These are phyloP conservation scores for Drymonia ruficornis DNA, from an alignment of 2,888 invertebrate species.

Conservation along the genomic window DNA sequence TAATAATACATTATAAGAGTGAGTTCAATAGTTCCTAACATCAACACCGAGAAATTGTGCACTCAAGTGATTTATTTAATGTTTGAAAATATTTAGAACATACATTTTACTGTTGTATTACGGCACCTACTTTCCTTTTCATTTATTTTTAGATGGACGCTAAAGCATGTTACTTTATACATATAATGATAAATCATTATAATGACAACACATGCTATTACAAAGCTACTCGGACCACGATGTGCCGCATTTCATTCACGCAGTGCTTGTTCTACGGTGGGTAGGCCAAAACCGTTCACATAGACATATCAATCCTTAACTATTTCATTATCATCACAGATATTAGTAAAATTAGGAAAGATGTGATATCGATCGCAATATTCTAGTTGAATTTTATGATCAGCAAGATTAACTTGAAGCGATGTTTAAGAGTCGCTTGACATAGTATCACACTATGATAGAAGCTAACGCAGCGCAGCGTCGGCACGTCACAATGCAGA, in stretches of 20 bases:
- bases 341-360: constrained; percentile 73
- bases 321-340: constrained; percentile 79
- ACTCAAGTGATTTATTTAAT: constrained; percentile 30
- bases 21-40: constrained; percentile 32
- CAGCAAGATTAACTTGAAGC: constrained; percentile 56
- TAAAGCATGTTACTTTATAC: too few species aligned
- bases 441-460: constrained; percentile 51
- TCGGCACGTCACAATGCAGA: constrained; percentile 42
- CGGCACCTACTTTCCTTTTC: neutral
- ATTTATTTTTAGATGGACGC: constrained; percentile 29
- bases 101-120: constrained; percentile 8
- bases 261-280: constrained; percentile 62
- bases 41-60: constrained; percentile 40
- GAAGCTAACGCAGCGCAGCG: constrained; percentile 37
- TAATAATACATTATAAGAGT: constrained; percentile 22
- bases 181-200: too few species aligned
- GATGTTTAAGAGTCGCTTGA: constrained; percentile 44
- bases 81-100: constrained; percentile 15
- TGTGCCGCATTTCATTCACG: constrained; percentile 39
- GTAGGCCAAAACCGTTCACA: constrained; percentile 66
- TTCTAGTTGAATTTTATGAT: constrained; percentile 51
- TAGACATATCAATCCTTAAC: constrained; percentile 59
- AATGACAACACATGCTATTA: constrained; percentile 40
- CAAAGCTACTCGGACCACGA: constrained; percentile 45
- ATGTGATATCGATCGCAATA: constrained; percentile 70